Base-by-base conservation (phyloP, 2,113 vertebrate species). In the Pithys albifrons region DNA sequence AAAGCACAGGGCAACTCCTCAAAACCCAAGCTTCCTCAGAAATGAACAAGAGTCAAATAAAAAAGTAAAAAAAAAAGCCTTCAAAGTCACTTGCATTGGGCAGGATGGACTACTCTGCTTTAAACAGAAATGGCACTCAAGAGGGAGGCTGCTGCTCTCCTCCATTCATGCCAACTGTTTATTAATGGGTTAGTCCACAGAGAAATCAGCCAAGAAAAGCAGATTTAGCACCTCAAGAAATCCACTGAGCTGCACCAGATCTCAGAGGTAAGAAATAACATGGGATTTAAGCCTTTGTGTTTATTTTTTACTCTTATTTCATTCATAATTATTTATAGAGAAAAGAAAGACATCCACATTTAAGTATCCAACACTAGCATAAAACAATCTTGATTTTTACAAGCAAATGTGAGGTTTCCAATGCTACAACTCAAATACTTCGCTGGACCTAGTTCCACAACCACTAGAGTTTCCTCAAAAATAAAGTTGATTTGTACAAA, bases 151-250 rank as follows among this genome's bases (percentile, higher is more conserved):
- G 52, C 14, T 75, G 69, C 61, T 64, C 57, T 88, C 66, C 62
- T 62, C 69, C 3, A 1, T 67, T 84, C 73, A 43, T 48, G 55
- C 39, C 89, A 89, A 46, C n/a, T 81, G 61, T 76, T 83, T 65
- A 62, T 74, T 84, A 92, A 62, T 35, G 61, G 67, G 65, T 67
- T 92, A 95, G 76, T 22, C 82, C 52, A 86, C 33, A 31, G 67
- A 91, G 52, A 89, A 89, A 96, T 76, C 74, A 86, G 94, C 67
- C 91, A 91, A 89, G 61, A 79, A 90, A 96, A 93, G 80, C 88
- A 96, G 82, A 91, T 92, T 84, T 85, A 89, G 58, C 39, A 91
- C 64, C 88, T 85, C 67, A 64, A 92, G 61, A 96, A 95, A 92
- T 67, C 74, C 78, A 91, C 33, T 37, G 71, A 92, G 55, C 64